These are phyloP conservation scores for Altica lythri DNA, from an alignment of 2,888 invertebrate genomes.

Conservation along the genomic window DNA sequence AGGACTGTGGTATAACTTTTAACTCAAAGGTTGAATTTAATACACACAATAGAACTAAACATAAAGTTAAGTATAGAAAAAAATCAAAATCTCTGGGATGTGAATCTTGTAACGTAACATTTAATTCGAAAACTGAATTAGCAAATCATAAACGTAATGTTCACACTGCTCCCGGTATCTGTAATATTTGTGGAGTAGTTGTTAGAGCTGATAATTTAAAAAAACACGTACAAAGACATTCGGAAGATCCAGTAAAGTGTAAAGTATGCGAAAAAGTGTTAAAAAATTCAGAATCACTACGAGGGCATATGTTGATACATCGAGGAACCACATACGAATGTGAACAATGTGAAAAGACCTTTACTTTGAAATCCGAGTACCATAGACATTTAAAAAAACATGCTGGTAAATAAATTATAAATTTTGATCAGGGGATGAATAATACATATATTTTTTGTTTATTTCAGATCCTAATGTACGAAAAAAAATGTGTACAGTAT, in stretches of 20 bases:
- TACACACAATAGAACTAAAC: slow-evolving; percentile 5
- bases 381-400: slow-evolving; percentile 46
- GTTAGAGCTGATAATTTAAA: slow-evolving; percentile 46
- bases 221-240: slow-evolving; percentile 46
- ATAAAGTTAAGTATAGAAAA: slow-evolving; percentile 16
- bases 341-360: slow-evolving; percentile 48
- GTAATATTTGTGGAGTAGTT: slow-evolving; percentile 49
- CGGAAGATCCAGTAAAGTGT: slow-evolving; percentile 45
- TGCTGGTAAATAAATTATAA: slow-evolving; percentile 35
- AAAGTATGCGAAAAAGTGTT: slow-evolving; percentile 45
- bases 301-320: slow-evolving; percentile 47
- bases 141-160: slow-evolving; percentile 42
- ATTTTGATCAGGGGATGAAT: slow-evolving; percentile 31
- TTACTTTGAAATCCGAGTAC: slow-evolving; percentile 46
- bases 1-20: slow-evolving; percentile 41
- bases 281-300: slow-evolving; percentile 49
- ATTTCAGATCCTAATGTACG: slow-evolving; percentile 47
- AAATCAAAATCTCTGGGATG: slow-evolving; percentile 27
- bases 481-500: slow-evolving; percentile 46
- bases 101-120: slow-evolving; percentile 41
- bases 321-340: slow-evolving; percentile 44
- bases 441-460: not conserved
- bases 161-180: slow-evolving; percentile 44
- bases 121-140: slow-evolving; percentile 39
- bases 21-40: slow-evolving; percentile 38